phyloP scores from a whole-genome alignment of 2,888 invertebrate species.

The Cordilura impudica region DNA sequence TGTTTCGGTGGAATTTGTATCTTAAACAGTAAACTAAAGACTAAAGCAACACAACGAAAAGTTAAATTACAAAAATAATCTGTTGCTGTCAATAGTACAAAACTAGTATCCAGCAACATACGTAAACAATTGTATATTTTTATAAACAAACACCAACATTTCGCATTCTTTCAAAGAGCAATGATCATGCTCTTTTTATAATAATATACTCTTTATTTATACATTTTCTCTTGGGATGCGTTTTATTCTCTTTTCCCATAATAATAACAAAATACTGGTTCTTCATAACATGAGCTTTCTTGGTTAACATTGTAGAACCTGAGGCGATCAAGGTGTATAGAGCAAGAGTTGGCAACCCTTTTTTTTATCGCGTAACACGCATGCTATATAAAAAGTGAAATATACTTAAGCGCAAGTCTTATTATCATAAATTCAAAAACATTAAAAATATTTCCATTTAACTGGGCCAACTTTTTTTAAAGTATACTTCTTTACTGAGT shows the following conservation, averaged over 20 bases:
- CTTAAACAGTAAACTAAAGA: conserved; percentile 59
- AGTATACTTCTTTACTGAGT: no score
- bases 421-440: no score
- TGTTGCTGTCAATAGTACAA: conserved; percentile 46
- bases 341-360: no score
- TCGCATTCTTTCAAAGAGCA: conserved; percentile 17
- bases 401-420: no score
- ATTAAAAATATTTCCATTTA: no score
- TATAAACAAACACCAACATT: conserved; percentile 44
- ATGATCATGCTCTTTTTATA: not conserved
- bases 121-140: conserved; percentile 40
- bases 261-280: conserved; percentile 50
- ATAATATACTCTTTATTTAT: conserved; percentile 10
- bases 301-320: no score
- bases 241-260: not conserved
- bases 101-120: conserved; percentile 51
- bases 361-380: no score
- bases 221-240: not conserved
- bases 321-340: no score
- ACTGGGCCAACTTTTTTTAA: no score
- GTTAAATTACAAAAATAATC: conserved; percentile 32
- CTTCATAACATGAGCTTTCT: conserved; percentile 20
- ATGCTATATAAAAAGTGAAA: no score
- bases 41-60: conserved; percentile 52
- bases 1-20: conserved; percentile 53